A percentile compares a stretch with the other conserved stretches of the same genome.
These are phyloP conservation scores for Artemisiospiza belli DNA, from an alignment of 2,113 vertebrate species.

Conservation along the genomic window DNA sequence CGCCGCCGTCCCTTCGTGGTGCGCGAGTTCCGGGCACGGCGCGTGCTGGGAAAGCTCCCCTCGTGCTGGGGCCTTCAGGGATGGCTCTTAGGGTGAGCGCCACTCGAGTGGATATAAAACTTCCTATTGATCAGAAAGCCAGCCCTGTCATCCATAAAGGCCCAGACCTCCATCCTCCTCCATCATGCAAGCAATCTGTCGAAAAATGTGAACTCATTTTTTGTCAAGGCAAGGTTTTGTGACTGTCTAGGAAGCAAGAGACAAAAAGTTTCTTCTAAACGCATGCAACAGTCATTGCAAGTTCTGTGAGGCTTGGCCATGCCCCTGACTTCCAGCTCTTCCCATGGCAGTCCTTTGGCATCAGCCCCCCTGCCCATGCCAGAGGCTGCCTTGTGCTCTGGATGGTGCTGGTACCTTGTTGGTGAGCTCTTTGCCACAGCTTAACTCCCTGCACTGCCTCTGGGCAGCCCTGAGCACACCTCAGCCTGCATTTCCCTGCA, in stretches of 20 bases:
- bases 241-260: background rate
- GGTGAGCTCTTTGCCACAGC: background rate
- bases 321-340: background rate
- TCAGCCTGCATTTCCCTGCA: background rate
- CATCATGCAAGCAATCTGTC: background rate
- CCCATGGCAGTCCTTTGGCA: background rate
- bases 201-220: background rate
- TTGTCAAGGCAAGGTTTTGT: background rate
- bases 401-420: rapidly evolving
- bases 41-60: background rate
- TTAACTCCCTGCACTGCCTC: background rate
- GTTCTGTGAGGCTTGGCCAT: background rate
- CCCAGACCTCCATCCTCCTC: background rate
- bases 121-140: background rate
- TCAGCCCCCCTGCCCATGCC: background rate
- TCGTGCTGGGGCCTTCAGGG: background rate
- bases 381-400: background rate
- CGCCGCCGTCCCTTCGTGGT: background rate
- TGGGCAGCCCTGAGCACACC: background rate
- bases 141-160: background rate
- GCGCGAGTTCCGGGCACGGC: background rate
- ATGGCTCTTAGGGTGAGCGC: background rate
- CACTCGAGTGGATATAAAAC: background rate
- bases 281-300: background rate
- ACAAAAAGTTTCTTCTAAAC: background rate